Evolutionary conservation across 2,888 invertebrate genomes (phyloP).

Genomic region (Lampropteryx suffumata): DNA sequence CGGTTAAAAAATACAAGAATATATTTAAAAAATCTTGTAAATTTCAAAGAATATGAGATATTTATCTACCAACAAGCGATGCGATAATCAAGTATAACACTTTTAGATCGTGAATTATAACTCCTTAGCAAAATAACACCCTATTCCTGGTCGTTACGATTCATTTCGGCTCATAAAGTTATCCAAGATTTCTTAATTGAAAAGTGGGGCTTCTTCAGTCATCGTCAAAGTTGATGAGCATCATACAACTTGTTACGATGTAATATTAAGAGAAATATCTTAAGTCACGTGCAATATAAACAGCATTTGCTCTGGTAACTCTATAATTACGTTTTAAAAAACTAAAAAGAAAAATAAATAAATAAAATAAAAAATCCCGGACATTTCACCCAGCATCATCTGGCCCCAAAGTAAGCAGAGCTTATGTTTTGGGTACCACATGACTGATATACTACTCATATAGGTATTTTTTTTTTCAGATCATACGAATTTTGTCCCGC

Average conservation of each 20-base stretch:
- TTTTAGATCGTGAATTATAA: slow-evolving; percentile 10
- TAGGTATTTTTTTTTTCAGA: too few species aligned
- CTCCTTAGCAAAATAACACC: background rate
- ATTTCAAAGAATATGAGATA: too few species aligned
- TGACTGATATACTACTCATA: too few species aligned
- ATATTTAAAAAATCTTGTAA: too few species aligned
- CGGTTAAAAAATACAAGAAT: too few species aligned
- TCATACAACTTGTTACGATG: slow-evolving; percentile 24
- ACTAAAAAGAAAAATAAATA: too few species aligned
- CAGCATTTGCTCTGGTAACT: background rate
- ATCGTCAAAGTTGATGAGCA: slow-evolving; percentile 20
- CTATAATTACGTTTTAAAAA: too few species aligned
- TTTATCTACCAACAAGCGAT: background rate
- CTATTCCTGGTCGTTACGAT: slow-evolving; percentile 2
- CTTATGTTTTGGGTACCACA: too few species aligned
- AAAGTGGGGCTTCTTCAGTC: slow-evolving; percentile 22
- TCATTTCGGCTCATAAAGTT: background rate
- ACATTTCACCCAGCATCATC: too few species aligned
- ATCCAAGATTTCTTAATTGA: slow-evolving; percentile 7
- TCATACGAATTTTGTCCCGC: too few species aligned
- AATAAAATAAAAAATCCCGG: too few species aligned
- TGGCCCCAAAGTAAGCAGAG: too few species aligned
- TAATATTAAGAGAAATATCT: slow-evolving; percentile 10
- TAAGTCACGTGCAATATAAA: background rate
- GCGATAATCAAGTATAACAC: slow-evolving; percentile 16